phyloP scores from a whole-genome alignment of 2,888 invertebrate genomes.

The Drosophila borborema region DNA sequence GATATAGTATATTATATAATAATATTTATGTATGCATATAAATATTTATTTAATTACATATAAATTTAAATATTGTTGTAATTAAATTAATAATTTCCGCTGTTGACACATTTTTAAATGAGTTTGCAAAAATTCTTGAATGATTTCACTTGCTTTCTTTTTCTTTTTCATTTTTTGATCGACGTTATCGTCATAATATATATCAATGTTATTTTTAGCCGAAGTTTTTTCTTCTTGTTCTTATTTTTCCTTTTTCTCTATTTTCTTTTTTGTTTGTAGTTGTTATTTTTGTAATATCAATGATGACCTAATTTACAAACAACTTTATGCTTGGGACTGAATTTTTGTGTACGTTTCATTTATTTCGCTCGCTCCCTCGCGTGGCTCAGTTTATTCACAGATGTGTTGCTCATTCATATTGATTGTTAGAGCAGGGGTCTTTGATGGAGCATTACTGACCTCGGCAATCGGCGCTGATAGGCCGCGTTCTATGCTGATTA shows the following conservation, averaged over 20 bases:
- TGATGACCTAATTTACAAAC: conserved; percentile 69
- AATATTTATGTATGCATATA: not conserved
- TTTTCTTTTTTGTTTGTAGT: not conserved
- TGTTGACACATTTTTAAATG: not conserved
- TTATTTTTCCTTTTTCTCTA: conserved; percentile 17
- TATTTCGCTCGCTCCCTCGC: conserved; percentile 16
- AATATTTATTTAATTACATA: not conserved
- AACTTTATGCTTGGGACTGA: conserved; percentile 32
- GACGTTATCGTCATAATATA: conserved; percentile 3
- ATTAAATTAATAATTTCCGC: not conserved
- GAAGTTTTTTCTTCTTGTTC: conserved; percentile 8
- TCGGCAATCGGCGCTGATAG: conserved; percentile 57
- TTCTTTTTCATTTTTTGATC: not conserved
- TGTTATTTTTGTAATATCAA: conserved; percentile 29
- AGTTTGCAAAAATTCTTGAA: conserved; percentile 34
- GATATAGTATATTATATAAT: no score
- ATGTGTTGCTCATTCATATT: conserved; percentile 16
- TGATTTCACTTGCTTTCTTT: conserved; percentile 24
- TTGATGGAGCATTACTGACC: conserved; percentile 62
- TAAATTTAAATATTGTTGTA: conserved; percentile 2
- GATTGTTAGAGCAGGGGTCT: not conserved
- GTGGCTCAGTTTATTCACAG: conserved; percentile 63
- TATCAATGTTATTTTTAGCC: conserved; percentile 3
- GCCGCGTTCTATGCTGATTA: conserved; percentile 52
- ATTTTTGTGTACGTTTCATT: conserved; percentile 39